Percentiles rank a stretch among this genome's conserved stretches.
phyloP scores from a whole-genome alignment of 2,888 invertebrate species.

The Ennomos fuscantarius region DNA sequence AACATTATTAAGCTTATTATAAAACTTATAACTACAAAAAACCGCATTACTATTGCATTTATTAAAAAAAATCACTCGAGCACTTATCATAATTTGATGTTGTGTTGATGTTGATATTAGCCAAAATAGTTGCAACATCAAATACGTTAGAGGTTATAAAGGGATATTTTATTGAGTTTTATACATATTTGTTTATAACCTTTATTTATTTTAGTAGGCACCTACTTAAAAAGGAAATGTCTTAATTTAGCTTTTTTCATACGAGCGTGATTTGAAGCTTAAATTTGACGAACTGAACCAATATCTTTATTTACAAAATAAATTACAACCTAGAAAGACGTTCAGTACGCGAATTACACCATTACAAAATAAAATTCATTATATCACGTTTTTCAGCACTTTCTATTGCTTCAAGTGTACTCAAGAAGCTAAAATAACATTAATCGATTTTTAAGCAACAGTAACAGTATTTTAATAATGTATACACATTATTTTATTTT shows the following conservation, averaged over 20 bases:
- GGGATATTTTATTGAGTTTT: background rate
- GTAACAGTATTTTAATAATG: too few relatives aligned
- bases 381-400: slow-evolving; percentile 14
- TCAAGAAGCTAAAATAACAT: slow-evolving; percentile 4
- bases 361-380: slow-evolving; percentile 21
- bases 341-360: too few relatives aligned
- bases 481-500: too few relatives aligned
- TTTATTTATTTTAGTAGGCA: too few relatives aligned
- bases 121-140: slow-evolving; percentile 14
- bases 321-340: too few relatives aligned
- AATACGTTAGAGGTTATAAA: slow-evolving; percentile 1
- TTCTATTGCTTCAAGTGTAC: slow-evolving; percentile 6
- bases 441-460: background rate
- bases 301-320: too few relatives aligned
- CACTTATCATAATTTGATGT: slow-evolving; percentile 13
- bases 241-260: too few relatives aligned
- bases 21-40: slow-evolving; percentile 11
- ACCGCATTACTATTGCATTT: slow-evolving; percentile 7
- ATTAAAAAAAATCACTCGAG: slow-evolving; percentile 13
- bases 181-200: too few relatives aligned
- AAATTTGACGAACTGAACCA: too few relatives aligned
- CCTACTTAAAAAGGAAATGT: background rate
- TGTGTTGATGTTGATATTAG: slow-evolving; percentile 9
- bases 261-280: too few relatives aligned
- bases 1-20: slow-evolving; percentile 7